Evolutionary conservation across 2,888 invertebrate species (phyloP).

Genomic region (Hydrotaea diabolus): DNA sequence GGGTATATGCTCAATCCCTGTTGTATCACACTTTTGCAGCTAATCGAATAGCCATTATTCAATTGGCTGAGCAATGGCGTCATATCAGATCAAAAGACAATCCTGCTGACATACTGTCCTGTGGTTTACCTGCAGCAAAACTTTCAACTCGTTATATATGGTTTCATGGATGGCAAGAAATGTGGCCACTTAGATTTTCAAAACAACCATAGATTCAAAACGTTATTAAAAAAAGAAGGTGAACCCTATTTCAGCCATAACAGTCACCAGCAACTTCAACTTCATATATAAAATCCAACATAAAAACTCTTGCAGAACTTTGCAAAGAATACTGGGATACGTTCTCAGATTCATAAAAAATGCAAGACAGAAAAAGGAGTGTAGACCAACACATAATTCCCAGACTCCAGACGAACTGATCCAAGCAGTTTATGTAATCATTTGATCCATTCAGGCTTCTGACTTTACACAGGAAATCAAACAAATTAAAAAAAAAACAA

Average conservation of each 20-base stretch:
- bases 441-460: not conserved
- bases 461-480: not conserved
- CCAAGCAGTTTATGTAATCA: not conserved
- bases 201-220: not conserved
- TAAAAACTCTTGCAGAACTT: not conserved
- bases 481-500: not conserved
- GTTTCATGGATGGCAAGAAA: slow-evolving; percentile 21
- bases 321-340: not conserved
- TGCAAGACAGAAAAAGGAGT: not conserved
- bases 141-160: slow-evolving; percentile 1
- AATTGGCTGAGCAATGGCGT: too few species aligned
- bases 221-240: not conserved
- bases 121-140: too few species aligned
- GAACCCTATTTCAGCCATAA: too few species aligned
- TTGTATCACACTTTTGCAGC: too few species aligned
- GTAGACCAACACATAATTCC: not conserved
- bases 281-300: too few species aligned
- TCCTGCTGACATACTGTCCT: too few species aligned
- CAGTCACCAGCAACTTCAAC: too few species aligned
- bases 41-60: too few species aligned
- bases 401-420: not conserved
- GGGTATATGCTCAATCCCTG: too few species aligned
- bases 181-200: slow-evolving; percentile 13
- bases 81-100: too few species aligned
- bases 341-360: too few species aligned